Conservation (phyloP, 37 sponge, comb jelly and placozoan genomes). For the Dysidea cf. avara region DNA sequence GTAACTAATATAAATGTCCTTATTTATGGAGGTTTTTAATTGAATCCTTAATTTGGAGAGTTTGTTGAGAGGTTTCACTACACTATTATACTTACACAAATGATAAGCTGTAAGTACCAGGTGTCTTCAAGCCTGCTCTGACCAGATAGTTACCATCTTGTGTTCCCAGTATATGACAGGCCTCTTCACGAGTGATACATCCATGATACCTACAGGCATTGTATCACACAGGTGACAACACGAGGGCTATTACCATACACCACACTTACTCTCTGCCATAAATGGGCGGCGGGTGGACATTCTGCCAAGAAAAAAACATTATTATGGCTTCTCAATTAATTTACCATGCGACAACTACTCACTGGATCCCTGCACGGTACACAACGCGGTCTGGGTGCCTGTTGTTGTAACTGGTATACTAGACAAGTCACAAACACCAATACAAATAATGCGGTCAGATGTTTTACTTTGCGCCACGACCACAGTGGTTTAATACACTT, state of each 20-base stretch:
- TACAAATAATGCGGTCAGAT: too few relatives aligned
- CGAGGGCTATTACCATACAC: constrained; percentile 2
- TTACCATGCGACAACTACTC: not conserved
- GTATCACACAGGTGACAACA: not conserved
- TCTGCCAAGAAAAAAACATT: constrained; percentile 14
- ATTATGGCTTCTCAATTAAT: not conserved
- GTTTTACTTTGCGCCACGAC: too few relatives aligned
- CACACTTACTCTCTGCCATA: constrained; percentile 83
- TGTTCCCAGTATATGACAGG: constrained; percentile 36
- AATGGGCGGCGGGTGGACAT: constrained; percentile 42
- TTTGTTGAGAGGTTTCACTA: too few relatives aligned
- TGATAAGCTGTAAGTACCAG: constrained; percentile 79
- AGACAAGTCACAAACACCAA: constrained; percentile 1
- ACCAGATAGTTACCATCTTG: constrained; percentile 78
- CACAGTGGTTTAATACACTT: too few relatives aligned
- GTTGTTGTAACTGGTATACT: constrained; percentile 80
- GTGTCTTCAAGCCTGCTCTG: constrained; percentile 57
- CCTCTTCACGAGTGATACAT: constrained; percentile 68
- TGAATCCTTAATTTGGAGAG: too few relatives aligned
- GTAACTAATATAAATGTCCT: too few relatives aligned
- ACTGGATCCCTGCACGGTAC: constrained; percentile 45
- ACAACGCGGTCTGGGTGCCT: constrained; percentile 54
- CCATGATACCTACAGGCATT: constrained; percentile 68
- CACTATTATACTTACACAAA: constrained; percentile 67
- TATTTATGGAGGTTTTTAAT: not conserved